These are phyloP conservation scores for Alethe diademata DNA, from an alignment of 2,113 vertebrate species.

Conservation along the genomic window DNA sequence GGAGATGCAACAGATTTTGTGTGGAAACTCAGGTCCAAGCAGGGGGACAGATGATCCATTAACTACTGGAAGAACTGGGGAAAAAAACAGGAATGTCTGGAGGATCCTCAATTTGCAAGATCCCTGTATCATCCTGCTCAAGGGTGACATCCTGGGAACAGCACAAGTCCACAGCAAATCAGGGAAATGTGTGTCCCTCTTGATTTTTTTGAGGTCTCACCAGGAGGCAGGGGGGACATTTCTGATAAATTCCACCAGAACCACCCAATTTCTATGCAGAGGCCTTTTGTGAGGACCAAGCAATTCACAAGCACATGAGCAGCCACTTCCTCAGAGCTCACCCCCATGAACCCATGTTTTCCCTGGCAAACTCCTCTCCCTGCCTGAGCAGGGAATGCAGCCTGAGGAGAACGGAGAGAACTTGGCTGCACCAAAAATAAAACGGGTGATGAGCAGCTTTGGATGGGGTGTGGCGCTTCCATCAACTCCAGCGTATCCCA, in stretches of 20 bases:
- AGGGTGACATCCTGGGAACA: neutral
- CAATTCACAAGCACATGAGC: rapidly evolving
- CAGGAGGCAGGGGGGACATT: neutral
- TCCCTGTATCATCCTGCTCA: neutral
- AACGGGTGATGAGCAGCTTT: neutral
- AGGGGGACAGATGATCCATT: neutral
- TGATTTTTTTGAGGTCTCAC: neutral
- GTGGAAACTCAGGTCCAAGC: neutral
- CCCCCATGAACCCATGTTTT: neutral
- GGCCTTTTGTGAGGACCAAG: neutral
- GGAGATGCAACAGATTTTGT: neutral
- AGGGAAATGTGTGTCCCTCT: neutral
- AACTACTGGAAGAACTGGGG: neutral
- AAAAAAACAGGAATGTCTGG: rapidly evolving
- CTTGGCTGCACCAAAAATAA: neutral
- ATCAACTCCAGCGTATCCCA: rapidly evolving
- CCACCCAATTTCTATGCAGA: neutral
- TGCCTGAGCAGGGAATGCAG: neutral
- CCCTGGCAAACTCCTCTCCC: neutral
- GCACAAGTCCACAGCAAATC: neutral
- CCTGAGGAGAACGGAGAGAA: neutral
- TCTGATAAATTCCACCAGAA: neutral
- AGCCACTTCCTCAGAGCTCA: neutral
- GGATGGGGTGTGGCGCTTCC: neutral
- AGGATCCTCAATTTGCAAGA: neutral